Conservation (phyloP, 2,113 vertebrate genomes). For the Cyanoderma ruficeps region DNA sequence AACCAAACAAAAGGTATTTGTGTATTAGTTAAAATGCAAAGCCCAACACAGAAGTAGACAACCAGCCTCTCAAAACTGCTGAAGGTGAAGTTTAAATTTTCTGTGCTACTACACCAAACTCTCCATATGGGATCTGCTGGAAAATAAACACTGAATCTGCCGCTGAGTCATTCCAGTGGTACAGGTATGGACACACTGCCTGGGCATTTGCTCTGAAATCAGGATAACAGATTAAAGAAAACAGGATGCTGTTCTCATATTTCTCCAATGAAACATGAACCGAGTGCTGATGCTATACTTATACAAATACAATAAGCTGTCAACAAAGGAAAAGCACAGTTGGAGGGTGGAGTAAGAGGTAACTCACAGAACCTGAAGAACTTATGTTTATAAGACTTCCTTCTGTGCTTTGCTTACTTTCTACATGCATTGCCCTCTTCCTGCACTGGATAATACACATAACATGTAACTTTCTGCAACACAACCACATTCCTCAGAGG, state of each 20-base stretch:
- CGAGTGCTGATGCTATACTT: background rate
- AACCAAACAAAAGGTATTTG: background rate
- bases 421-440: background rate
- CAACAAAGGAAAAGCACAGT: background rate
- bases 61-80: background rate
- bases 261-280: background rate
- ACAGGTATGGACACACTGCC: background rate
- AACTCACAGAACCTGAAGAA: background rate
- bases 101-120: background rate
- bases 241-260: background rate
- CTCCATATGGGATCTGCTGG: background rate
- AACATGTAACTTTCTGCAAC: background rate
- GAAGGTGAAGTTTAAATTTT: background rate
- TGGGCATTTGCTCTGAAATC: background rate
- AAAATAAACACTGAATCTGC: background rate
- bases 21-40: background rate
- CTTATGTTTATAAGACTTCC: background rate
- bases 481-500: background rate
- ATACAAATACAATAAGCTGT: background rate
- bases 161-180: background rate
- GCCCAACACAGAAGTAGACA: background rate
- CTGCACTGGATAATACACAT: background rate
- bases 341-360: background rate
- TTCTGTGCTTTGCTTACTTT: background rate
- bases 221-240: background rate